Conservation (phyloP, 35 echinoderm and acorn worm species). For the Apostichopus parvimensis region DNA sequence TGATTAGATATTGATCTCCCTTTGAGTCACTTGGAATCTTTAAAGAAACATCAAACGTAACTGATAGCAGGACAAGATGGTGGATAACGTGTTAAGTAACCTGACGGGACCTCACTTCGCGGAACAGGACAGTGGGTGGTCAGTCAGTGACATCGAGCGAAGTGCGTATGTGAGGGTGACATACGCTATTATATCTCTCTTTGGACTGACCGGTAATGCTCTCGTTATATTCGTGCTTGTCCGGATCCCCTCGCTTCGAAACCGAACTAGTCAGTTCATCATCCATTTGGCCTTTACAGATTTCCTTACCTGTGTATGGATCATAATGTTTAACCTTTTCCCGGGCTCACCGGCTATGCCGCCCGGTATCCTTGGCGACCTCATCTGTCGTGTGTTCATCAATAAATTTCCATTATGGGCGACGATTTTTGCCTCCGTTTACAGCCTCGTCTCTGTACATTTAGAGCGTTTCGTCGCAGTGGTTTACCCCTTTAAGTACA, state of each 20-base stretch:
- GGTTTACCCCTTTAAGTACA: slow-evolving; percentile 78
- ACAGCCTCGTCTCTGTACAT: slow-evolving; percentile 72
- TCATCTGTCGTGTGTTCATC: slow-evolving; percentile 74
- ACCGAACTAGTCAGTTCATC: slow-evolving; percentile 80
- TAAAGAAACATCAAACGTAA: no score
- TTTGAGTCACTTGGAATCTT: no score
- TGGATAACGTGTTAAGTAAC: neutral
- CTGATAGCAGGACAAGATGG: neutral
- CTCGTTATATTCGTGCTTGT: slow-evolving; percentile 73
- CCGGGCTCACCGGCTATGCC: slow-evolving; percentile 54
- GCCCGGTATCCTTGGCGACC: slow-evolving; percentile 52
- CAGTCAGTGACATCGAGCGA: slow-evolving; percentile 71
- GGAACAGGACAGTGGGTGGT: slow-evolving; percentile 59
- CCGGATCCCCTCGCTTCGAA: slow-evolving; percentile 66
- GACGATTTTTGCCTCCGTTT: slow-evolving; percentile 70
- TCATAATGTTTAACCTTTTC: slow-evolving; percentile 78
- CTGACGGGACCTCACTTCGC: neutral
- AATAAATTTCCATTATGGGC: slow-evolving; percentile 83
- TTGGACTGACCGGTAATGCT: slow-evolving; percentile 71
- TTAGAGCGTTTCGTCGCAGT: slow-evolving; percentile 85
- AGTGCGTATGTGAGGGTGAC: slow-evolving; percentile 56
- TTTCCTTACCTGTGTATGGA: slow-evolving; percentile 67
- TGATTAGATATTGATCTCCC: no score
- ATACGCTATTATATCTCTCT: slow-evolving; percentile 74
- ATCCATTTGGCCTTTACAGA: slow-evolving; percentile 74